Evolutionary conservation across 2,113 vertebrate species (phyloP).

Genomic region (Oryzias celebensis): DNA sequence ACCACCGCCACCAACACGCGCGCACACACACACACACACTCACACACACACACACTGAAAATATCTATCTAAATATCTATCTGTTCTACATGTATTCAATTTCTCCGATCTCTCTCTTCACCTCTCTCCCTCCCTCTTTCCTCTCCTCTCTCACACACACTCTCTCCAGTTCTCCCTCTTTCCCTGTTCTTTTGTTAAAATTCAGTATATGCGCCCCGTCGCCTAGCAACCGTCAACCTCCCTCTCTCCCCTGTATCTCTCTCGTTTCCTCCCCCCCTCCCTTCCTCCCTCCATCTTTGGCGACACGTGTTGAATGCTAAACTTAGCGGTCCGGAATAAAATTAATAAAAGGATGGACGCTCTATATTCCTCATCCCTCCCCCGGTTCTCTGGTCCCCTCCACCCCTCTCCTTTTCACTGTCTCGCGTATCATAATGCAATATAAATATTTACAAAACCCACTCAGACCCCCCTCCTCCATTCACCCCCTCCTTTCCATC

Average conservation of each 20-base stretch:
- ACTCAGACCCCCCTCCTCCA: constrained; percentile 60
- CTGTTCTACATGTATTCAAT: constrained; percentile 84
- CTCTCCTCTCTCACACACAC: constrained; percentile 54
- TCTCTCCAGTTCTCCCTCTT: constrained; percentile 73
- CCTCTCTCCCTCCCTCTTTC: constrained; percentile 62
- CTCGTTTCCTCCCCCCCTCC: constrained; percentile 56
- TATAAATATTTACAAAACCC: constrained; percentile 85
- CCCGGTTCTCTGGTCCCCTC: constrained; percentile 26
- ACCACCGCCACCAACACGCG: constrained; percentile 26
- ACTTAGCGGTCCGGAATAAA: constrained; percentile 82
- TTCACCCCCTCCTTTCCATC: constrained; percentile 13
- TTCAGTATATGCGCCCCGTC: constrained; percentile 85
- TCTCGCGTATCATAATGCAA: constrained; percentile 77
- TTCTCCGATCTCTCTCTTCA: constrained; percentile 73
- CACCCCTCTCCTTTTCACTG: constrained; percentile 57
- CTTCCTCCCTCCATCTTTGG: constrained; percentile 76
- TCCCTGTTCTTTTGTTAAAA: constrained; percentile 85
- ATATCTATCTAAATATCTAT: constrained; percentile 77
- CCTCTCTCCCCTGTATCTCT: constrained; percentile 66
- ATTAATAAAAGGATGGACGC: constrained; percentile 78
- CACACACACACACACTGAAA: constrained; percentile 34
- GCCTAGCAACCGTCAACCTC: constrained; percentile 84
- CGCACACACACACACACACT: constrained; percentile 19
- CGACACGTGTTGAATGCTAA: constrained; percentile 88
- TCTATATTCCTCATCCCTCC: constrained; percentile 38